Conservation (phyloP, 1,140 invertebrate species). For the Ctenoplectra terminalis region DNA sequence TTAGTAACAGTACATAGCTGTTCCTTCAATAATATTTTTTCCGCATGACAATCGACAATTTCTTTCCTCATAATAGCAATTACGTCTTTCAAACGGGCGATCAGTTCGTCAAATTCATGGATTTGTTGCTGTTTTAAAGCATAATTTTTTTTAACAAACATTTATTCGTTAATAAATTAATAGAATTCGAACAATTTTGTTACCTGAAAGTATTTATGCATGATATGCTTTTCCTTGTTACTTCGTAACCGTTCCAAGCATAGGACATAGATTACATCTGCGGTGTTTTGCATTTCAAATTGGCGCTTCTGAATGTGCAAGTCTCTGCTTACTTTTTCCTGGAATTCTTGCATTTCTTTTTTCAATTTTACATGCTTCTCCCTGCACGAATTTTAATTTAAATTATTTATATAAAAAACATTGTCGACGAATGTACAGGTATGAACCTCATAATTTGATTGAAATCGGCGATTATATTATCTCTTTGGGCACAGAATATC, state of each 20-base stretch:
- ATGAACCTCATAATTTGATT: slow-evolving; percentile 74
- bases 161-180: not conserved
- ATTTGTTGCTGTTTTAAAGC: slow-evolving; percentile 63
- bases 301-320: slow-evolving; percentile 71
- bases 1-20: slow-evolving; percentile 75
- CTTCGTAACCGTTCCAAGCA: slow-evolving; percentile 79
- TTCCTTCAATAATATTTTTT: slow-evolving; percentile 65
- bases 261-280: slow-evolving; percentile 77
- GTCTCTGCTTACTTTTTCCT: slow-evolving; percentile 63
- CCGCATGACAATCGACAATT: slow-evolving; percentile 40
- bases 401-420: slow-evolving; percentile 27
- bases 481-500: slow-evolving; percentile 62
- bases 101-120: slow-evolving; percentile 55
- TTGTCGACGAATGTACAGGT: slow-evolving; percentile 8
- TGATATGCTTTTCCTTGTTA: slow-evolving; percentile 67
- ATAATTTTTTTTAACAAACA: slow-evolving; percentile 38
- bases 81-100: slow-evolving; percentile 60
- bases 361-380: slow-evolving; percentile 49
- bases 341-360: slow-evolving; percentile 46
- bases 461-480: slow-evolving; percentile 76
- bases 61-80: slow-evolving; percentile 47
- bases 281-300: slow-evolving; percentile 78
- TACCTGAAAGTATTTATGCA: slow-evolving; percentile 73
- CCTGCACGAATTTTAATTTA: slow-evolving; percentile 33
- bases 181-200: not conserved